A percentile compares a stretch with the other conserved stretches of the same genome.
Evolutionary conservation across 2,113 vertebrate genomes (phyloP).

Genomic region (Garra rufa): DNA sequence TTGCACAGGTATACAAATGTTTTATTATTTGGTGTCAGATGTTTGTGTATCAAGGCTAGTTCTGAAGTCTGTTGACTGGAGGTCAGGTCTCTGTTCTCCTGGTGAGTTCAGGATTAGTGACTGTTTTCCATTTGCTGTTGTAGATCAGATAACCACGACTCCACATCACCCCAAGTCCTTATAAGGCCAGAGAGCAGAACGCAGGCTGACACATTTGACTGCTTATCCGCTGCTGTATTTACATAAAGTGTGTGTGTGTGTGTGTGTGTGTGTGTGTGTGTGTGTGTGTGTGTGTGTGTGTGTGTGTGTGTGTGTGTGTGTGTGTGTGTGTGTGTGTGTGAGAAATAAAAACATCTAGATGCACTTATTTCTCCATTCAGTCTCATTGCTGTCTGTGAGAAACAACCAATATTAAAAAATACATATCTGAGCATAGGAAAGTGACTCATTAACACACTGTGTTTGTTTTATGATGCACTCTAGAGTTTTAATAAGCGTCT

Average conservation of each 20-base stretch:
- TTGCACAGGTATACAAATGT: background rate
- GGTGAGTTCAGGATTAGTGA: slow-evolving; percentile 58
- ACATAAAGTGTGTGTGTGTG: slow-evolving; percentile 59
- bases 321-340: background rate
- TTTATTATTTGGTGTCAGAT: background rate
- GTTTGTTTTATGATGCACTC: background rate
- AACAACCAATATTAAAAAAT: background rate
- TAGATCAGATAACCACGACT: slow-evolving; percentile 71
- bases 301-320: slow-evolving; percentile 35
- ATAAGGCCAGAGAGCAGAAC: slow-evolving; percentile 70
- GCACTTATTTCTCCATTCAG: background rate
- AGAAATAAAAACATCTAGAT: background rate
- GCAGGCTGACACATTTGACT: slow-evolving; percentile 43
- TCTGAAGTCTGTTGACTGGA: slow-evolving; percentile 37
- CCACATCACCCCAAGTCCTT: slow-evolving; percentile 71
- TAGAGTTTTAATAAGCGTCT: background rate
- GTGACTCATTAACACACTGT: background rate
- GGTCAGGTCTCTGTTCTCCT: background rate
- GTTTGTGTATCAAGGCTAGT: background rate
- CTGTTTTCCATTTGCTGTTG: slow-evolving; percentile 73
- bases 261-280: slow-evolving; percentile 53
- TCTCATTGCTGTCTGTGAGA: background rate
- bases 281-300: slow-evolving; percentile 27
- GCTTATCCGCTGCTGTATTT: slow-evolving; percentile 68
- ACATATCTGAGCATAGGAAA: background rate